Base-by-base conservation (phyloP, 2,113 vertebrate species). In the Andinoacara biseriatus region DNA sequence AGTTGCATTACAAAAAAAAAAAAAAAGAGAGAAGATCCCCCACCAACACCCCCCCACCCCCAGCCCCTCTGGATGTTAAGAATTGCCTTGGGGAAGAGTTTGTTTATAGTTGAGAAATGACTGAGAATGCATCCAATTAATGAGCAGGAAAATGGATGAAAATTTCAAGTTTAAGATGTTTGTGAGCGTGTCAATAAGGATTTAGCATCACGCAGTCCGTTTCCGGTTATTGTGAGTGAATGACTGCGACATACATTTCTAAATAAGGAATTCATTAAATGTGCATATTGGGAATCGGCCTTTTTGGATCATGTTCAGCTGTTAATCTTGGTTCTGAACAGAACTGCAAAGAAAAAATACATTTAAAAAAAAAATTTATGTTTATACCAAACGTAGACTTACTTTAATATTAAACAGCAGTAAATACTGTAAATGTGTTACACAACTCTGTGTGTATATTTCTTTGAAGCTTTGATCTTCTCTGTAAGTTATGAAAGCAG, bases 61-160 rank as follows among this genome's bases (percentile, higher is more conserved):
- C 29, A 4, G 5, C 33, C 33, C 7, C 33, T 76, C 58, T 22
- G 29, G 76, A 76, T 78, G 29, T 84, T 82, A 35, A 33, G 49
- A 87, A 85, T 58, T 54, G 79, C 92, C 89, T 72, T 18, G 35
- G 87, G 88, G 78, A 86, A 87, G 58, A 81, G 72, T 88, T 92
- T 94, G 89, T 89, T 92, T 91, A 87, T 89, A 80, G 63, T 81
- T 81, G 33, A 79, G 79, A 90, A 85, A 87, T 80, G 67, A 83
- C 59, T 54, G 63, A 76, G 65, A 83, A 80, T 81, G 78, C 74
- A 58, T 80, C 72, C 63, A 75, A n/a, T 72, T 91, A 93, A 91
- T 93, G 85, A 94, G 86, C 84, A 83, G 84, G 75, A 83, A 89
- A 90, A 72, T 72, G 46, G 46, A 31, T 81, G 26, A 57, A 78